phyloP scores from a whole-genome alignment of 1,140 invertebrate genomes.

The Caenorhabditis latens region DNA sequence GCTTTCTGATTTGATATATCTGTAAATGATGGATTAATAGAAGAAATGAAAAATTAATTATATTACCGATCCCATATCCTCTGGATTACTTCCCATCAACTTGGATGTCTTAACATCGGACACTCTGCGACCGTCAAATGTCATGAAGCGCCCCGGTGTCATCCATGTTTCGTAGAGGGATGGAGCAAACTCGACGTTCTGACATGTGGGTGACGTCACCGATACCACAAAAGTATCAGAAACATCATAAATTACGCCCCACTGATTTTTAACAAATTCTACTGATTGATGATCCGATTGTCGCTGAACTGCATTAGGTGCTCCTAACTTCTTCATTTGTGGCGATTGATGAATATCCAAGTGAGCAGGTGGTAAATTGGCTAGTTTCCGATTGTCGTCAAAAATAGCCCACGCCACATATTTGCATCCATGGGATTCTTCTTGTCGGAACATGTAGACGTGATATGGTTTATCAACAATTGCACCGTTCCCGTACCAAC shows the following conservation, averaged over 20 bases:
- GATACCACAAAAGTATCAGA: neutral
- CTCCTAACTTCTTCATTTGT: conserved; percentile 20
- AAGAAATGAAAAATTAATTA: neutral
- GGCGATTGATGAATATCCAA: neutral
- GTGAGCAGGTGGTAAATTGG: neutral
- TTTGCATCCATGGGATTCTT: conserved; percentile 39
- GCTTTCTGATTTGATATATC: conserved; percentile 5
- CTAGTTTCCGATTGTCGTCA: conserved; percentile 5
- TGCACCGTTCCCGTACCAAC: conserved; percentile 33
- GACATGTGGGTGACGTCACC: conserved; percentile 26
- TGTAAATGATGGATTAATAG: neutral
- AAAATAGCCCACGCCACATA: conserved; percentile 42
- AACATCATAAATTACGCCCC: conserved; percentile 10
- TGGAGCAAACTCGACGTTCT: conserved; percentile 28
- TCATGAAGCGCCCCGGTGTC: conserved; percentile 13
- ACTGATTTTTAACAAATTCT: conserved; percentile 19
- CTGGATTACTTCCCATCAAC: conserved; percentile 20
- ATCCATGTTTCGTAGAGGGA: conserved; percentile 4
- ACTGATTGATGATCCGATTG: conserved; percentile 45
- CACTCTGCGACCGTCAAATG: conserved; percentile 19
- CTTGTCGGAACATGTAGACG: conserved; percentile 28
- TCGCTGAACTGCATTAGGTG: neutral
- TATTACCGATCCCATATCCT: conserved; percentile 27
- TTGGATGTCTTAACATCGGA: conserved; percentile 23
- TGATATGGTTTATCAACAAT: conserved; percentile 1